phyloP scores from a whole-genome alignment of 2,797 vertebrate genomes.

The Myiotriccus ornatus region DNA sequence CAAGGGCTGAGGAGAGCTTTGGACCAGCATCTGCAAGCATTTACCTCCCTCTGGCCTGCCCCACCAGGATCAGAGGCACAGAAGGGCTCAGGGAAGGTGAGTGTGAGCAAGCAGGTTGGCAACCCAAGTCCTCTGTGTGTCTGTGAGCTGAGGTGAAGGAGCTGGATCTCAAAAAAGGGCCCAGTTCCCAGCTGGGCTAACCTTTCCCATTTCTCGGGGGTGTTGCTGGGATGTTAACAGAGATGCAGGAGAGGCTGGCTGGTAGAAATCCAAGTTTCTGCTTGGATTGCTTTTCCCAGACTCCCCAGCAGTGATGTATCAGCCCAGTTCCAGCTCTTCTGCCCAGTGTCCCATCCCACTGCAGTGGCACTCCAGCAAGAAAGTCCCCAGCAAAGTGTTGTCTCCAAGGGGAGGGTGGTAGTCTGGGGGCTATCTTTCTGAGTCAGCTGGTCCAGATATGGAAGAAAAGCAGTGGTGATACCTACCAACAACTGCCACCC shows the following conservation, averaged over 20 bases:
- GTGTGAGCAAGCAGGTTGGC: accelerated
- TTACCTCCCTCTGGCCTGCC: neutral
- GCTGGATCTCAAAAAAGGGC: neutral
- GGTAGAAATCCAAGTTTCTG: neutral
- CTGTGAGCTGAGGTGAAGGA: neutral
- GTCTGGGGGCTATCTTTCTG: accelerated
- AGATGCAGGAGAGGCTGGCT: neutral
- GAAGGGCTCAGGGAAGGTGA: neutral
- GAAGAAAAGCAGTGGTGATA: neutral
- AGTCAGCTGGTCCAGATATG: neutral
- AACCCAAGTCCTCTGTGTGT: accelerated
- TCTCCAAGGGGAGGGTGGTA: neutral
- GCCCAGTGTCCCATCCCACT: neutral
- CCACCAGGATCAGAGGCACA: neutral
- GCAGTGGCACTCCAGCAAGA: neutral
- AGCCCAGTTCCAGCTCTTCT: neutral
- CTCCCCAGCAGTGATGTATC: neutral
- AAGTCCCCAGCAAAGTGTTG: neutral
- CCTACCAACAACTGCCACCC: neutral
- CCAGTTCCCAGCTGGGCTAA: neutral
- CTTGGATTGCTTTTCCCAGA: neutral
- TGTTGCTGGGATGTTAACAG: neutral
- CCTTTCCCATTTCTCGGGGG: neutral
- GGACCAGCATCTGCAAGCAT: neutral
- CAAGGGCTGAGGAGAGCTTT: neutral